Base-by-base conservation (phyloP, 2,113 vertebrate genomes). In the Platichthys stellatus region DNA sequence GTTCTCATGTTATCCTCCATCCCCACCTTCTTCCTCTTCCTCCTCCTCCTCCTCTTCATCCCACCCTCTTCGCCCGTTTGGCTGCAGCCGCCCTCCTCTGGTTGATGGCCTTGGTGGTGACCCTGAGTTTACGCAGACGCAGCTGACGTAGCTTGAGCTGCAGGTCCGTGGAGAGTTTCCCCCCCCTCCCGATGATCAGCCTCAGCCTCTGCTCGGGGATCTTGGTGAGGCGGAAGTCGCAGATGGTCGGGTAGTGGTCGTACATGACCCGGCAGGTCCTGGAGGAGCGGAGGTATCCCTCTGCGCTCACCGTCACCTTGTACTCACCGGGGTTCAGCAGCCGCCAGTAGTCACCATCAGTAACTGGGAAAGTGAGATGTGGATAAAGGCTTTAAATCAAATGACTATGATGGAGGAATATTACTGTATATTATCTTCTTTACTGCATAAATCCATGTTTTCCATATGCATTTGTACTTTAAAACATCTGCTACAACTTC, bases 261-360 rank as follows among this genome's bases (percentile, higher is more conserved):
- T 98, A 99, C 84, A 95, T 95, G 56, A 99, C 97, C 0, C 79
- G 93, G 91, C 97, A 99, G 47, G 91, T 95, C 80, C 96, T 96
- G 28, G 93, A 72, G 0, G 94, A 93, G 0, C 96, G 93, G 7
- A 92, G 84, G 84, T 95, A 98, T 62, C 96, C 96, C 28, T 97
- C 95, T 0, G 96, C 96, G 0, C 81, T 93, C 0, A 86, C 97
- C 0, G 89, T 96, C 63, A 99, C 94, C 0, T 93, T 93, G 87
- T 99, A 98, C 70, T 98, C 97, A 0, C 97, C 97, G 0, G 97
- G 97, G 78, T 99, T 99, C 84, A 99, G 92, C 89, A 99, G 95
- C 35, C 97, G 95, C 96, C 96, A 99, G 86, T 95, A 99, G 61
- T 99, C 97, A 0, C 97, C 97, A 0, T 93, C 90, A 0, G 89